phyloP scores from a whole-genome alignment of 1,140 invertebrate genomes.

The Planococcus citri region DNA sequence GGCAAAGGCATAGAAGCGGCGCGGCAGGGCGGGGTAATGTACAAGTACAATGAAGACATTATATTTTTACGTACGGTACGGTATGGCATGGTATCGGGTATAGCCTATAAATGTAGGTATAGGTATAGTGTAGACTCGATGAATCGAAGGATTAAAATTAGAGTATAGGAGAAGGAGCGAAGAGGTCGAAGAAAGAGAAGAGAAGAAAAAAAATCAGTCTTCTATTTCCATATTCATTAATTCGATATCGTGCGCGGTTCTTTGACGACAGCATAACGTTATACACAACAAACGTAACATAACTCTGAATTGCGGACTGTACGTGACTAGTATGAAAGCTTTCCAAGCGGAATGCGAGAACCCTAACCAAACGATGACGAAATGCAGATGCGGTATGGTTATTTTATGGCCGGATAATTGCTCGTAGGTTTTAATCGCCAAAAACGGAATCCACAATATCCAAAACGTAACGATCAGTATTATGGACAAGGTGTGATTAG shows the following conservation, averaged over 20 bases:
- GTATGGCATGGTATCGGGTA: no score
- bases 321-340: slow-evolving; percentile 69
- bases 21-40: no score
- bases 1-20: no score
- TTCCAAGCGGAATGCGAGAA: slow-evolving; percentile 91
- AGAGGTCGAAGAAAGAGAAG: neutral
- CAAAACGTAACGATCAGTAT: slow-evolving; percentile 78
- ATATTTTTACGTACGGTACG: no score
- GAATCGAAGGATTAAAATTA: no score
- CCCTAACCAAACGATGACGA: slow-evolving; percentile 84
- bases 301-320: slow-evolving; percentile 81
- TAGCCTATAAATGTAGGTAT: no score
- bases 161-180: neutral
- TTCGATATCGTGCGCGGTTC: slow-evolving; percentile 59
- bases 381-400: slow-evolving; percentile 67
- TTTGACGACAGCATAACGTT: slow-evolving; percentile 74
- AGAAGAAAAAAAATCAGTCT: slow-evolving; percentile 40
- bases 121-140: no score
- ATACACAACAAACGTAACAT: slow-evolving; percentile 74
- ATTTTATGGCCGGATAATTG: slow-evolving; percentile 23
- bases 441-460: slow-evolving; percentile 85
- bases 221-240: slow-evolving; percentile 69
- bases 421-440: slow-evolving; percentile 53
- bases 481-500: slow-evolving; percentile 89
- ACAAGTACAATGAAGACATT: no score